These are phyloP conservation scores for Isaurus tuberculatus DNA, from an alignment of 92 coral and sea anemone species.

Conservation along the genomic window DNA sequence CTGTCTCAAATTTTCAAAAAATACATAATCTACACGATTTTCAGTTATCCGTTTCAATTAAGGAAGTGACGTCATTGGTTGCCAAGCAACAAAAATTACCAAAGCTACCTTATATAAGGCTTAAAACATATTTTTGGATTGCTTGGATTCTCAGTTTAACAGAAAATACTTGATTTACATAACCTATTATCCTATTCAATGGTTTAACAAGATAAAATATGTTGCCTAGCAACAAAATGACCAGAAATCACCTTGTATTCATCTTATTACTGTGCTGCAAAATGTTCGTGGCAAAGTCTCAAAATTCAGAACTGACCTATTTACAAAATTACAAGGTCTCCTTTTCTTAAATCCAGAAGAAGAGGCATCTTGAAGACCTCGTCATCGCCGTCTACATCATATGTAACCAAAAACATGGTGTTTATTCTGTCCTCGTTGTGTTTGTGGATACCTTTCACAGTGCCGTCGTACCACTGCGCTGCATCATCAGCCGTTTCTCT, in stretches of 20 bases:
- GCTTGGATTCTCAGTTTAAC: too few species aligned
- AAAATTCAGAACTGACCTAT: neutral
- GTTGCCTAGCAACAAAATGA: slow-evolving; percentile 6
- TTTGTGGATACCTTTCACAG: slow-evolving; percentile 17
- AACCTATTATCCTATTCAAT: too few species aligned
- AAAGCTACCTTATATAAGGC: too few species aligned
- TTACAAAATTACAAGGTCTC: too few species aligned
- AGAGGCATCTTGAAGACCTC: slow-evolving; percentile 2
- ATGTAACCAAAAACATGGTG: slow-evolving; percentile 6
- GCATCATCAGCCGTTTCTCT: slow-evolving; percentile 2
- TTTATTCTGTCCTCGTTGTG: slow-evolving; percentile 11
- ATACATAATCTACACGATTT: neutral
- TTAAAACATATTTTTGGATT: too few species aligned
- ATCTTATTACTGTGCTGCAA: neutral
- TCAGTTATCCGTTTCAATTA: neutral
- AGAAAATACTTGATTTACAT: too few species aligned
- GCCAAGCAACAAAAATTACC: slow-evolving; percentile 1
- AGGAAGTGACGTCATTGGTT: neutral
- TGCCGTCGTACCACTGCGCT: neutral
- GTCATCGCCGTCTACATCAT: slow-evolving; percentile 10
- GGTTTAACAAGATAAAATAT: too few species aligned
- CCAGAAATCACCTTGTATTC: slow-evolving; percentile 9
- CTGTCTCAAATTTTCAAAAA: neutral
- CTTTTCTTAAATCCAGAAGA: slow-evolving; percentile 12
- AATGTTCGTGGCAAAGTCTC: slow-evolving; percentile 21